Evolutionary conservation across 92 coral and sea anemone species (phyloP).

Genomic region (Bergia puertoricense): DNA sequence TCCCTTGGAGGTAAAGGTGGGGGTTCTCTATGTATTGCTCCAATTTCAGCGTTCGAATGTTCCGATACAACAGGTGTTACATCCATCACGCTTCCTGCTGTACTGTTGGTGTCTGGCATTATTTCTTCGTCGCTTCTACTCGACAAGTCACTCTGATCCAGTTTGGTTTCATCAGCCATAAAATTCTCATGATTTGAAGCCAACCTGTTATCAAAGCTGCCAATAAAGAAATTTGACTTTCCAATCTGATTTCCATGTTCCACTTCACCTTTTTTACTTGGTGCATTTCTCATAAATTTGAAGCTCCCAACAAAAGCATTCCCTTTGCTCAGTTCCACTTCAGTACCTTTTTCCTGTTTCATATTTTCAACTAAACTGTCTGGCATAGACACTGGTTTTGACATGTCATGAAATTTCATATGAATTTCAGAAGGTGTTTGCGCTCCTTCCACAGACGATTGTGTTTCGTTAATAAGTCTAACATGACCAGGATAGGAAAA

Average conservation of each 20-base stretch:
- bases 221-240: conserved; percentile 2
- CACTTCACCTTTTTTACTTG: neutral
- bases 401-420: conserved; percentile 37
- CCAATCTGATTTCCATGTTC: neutral
- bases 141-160: neutral
- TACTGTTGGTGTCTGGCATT: neutral
- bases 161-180: neutral
- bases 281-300: neutral
- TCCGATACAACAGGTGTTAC: neutral
- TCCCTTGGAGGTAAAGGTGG: neutral
- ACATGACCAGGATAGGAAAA: conserved; percentile 71
- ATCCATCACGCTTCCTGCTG: neutral
- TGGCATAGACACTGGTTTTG: conserved; percentile 54
- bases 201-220: neutral
- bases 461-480: neutral
- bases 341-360: neutral
- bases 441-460: neutral
- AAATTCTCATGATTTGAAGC: neutral
- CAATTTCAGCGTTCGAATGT: neutral
- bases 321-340: conserved; percentile 10
- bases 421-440: neutral
- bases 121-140: neutral
- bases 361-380: conserved; percentile 42
- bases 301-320: conserved; percentile 36
- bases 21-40: neutral